A percentile compares a stretch with the other conserved stretches of the same genome.
phyloP scores from a whole-genome alignment of 2,888 invertebrate genomes.

The Thymelicus lineola region DNA sequence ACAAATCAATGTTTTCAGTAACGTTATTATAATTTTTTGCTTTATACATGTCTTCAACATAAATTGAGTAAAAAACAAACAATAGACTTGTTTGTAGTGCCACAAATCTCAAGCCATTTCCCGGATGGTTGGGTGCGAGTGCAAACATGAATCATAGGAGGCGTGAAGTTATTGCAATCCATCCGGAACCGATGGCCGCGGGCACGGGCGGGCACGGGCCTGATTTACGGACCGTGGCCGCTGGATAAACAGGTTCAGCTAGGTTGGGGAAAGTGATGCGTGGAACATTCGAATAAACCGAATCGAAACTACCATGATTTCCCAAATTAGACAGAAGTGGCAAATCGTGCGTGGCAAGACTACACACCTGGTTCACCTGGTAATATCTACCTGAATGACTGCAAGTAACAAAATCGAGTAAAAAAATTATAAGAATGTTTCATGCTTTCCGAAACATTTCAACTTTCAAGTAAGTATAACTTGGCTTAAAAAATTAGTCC shows the following conservation, averaged over 20 bases:
- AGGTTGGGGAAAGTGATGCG: neutral
- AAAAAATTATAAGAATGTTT: too few species aligned
- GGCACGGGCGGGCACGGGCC: conserved; percentile 6
- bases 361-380: too few species aligned
- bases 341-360: too few species aligned
- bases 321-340: too few species aligned
- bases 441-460: too few species aligned
- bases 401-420: too few species aligned
- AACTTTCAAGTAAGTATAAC: too few species aligned
- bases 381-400: too few species aligned
- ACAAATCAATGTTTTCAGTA: too few species aligned
- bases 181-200: conserved; percentile 11
- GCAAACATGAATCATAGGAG: conserved; percentile 18
- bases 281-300: neutral
- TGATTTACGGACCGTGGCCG: conserved; percentile 15
- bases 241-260: conserved; percentile 1
- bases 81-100: neutral
- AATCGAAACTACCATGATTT: too few species aligned
- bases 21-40: too few species aligned
- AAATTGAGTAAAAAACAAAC: neutral
- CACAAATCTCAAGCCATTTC: conserved; percentile 22
- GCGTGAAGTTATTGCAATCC: conserved; percentile 20
- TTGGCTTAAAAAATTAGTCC: too few species aligned
- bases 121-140: conserved; percentile 15
- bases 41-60: neutral